Conservation (phyloP, 2,888 invertebrate species). For the Chymomyza caudatula region DNA sequence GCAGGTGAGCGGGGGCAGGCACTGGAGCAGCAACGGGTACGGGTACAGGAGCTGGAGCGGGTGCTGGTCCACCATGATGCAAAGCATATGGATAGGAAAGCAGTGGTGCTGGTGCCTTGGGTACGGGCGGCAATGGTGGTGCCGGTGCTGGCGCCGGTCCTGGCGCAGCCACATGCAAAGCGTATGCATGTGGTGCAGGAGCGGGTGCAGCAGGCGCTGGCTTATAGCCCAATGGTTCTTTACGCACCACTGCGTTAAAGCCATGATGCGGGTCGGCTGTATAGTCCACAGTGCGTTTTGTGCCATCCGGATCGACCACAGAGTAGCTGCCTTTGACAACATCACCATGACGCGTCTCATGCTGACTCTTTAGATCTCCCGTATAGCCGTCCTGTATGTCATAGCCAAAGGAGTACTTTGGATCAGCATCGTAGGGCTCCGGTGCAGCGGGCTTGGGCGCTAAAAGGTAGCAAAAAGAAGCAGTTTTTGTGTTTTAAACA, state of each 20-base stretch:
- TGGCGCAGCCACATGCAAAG: slow-evolving; percentile 25
- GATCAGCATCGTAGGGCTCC: slow-evolving; percentile 76
- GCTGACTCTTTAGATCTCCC: slow-evolving; percentile 80
- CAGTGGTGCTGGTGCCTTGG: slow-evolving; percentile 47
- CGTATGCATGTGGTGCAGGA: slow-evolving; percentile 35
- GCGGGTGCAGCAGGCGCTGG: slow-evolving; percentile 56
- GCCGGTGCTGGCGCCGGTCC: slow-evolving; percentile 51
- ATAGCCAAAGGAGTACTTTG: slow-evolving; percentile 79
- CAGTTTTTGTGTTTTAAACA: neutral
- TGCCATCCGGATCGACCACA: slow-evolving; percentile 81
- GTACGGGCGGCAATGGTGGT: slow-evolving; percentile 63
- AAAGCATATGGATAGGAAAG: slow-evolving; percentile 15
- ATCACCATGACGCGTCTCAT: slow-evolving; percentile 83
- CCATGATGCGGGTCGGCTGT: slow-evolving; percentile 79
- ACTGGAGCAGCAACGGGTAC: slow-evolving; percentile 35
- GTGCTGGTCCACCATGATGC: slow-evolving; percentile 36
- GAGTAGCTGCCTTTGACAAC: slow-evolving; percentile 81
- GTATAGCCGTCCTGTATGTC: slow-evolving; percentile 79
- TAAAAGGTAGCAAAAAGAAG: slow-evolving; percentile 3
- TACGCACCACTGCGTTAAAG: slow-evolving; percentile 77
- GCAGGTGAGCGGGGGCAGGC: slow-evolving; percentile 27
- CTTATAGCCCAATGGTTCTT: slow-evolving; percentile 75
- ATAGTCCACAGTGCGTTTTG: slow-evolving; percentile 82
- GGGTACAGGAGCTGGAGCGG: slow-evolving; percentile 43
- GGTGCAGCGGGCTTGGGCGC: slow-evolving; percentile 69